Conservation (phyloP, 1,140 invertebrate genomes). For the Camponotus vicinus region DNA sequence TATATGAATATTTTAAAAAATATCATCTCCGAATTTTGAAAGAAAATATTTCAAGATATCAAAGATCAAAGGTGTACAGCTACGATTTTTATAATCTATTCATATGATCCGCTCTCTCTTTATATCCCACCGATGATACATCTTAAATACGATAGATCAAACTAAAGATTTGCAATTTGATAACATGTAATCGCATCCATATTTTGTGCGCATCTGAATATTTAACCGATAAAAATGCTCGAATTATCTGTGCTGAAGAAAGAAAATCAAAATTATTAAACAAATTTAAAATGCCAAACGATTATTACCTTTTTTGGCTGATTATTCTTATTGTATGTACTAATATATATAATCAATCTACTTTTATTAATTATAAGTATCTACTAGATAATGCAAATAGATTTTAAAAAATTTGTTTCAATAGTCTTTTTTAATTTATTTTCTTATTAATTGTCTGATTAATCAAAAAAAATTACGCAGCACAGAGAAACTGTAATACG, state of each 20-base stretch:
- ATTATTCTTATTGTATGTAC: conserved; percentile 5
- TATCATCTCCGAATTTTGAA: neutral
- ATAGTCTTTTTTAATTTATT: neutral
- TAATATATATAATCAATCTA: neutral
- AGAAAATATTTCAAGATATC: neutral
- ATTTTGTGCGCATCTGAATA: neutral
- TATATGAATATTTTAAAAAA: neutral
- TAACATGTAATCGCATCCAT: neutral
- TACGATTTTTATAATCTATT: conserved; percentile 4
- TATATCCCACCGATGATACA: conserved; percentile 37
- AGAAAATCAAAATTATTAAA: conserved; percentile 17
- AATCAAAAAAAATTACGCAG: neutral
- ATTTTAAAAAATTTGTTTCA: too few relatives aligned
- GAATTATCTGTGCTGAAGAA: neutral
- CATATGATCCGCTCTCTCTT: neutral
- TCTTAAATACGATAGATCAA: conserved; percentile 1
- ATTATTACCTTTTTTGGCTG: neutral
- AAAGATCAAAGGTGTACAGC: neutral
- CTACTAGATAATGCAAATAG: neutral
- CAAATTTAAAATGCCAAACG: neutral
- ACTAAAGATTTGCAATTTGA: neutral
- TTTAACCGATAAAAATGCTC: too few relatives aligned
- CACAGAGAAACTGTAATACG: conserved; percentile 1
- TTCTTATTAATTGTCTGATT: neutral
- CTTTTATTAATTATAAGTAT: neutral